Base-by-base conservation (phyloP, 2,113 vertebrate genomes). In the Meles meles region DNA sequence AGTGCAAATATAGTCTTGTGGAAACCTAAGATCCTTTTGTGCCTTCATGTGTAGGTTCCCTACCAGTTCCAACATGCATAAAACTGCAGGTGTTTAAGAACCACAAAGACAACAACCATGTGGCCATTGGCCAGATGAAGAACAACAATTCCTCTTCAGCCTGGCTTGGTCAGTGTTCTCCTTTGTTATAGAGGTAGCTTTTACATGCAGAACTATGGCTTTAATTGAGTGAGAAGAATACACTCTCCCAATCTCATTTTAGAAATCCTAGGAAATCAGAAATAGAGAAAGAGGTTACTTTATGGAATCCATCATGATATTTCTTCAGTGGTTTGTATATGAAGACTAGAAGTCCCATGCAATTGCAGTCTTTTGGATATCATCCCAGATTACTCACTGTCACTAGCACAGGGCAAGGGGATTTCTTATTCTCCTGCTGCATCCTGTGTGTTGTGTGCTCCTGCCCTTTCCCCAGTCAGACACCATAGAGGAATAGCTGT, bases 41-140 rank as follows among this genome's bases (percentile, higher is more conserved):
- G 7, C 3, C 27, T 72, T 92, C 39, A 31, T 14, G 13, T 57
- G 0, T 63, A 57, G 10, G 5, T 23, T 88, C 18, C 13, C 31
- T 18, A 42, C 55, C 9, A 25, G n/a, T 9, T 42, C 42, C 27
- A 42, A 14, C 1, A 12, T 5, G 20, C 20, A 31, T 23, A 67
- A 23, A 80, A 13, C 21, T 52, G 12, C 52, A 87, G 39, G 44
- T 7, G 52, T 31, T 85, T n/a, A 34, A 59, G 23, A 52, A 25
- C 20, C 17, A 27, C 39, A 8, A 2, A 11, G 29, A 39, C 3
- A 37, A 27, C 21, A 61, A 9, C 17, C 15, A 9, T 12, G 15
- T 5, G n/a, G 11, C 29, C 59, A 12, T 59, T 0, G 1, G 12
- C 6, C 34, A 47, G n/a, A 55, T 1, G 20, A 65, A 6, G 7